Percentiles rank a stretch among this genome's conserved stretches.
These are phyloP conservation scores for Herpetotheres cachinnans DNA, from an alignment of 2,113 vertebrate species.

Conservation along the genomic window DNA sequence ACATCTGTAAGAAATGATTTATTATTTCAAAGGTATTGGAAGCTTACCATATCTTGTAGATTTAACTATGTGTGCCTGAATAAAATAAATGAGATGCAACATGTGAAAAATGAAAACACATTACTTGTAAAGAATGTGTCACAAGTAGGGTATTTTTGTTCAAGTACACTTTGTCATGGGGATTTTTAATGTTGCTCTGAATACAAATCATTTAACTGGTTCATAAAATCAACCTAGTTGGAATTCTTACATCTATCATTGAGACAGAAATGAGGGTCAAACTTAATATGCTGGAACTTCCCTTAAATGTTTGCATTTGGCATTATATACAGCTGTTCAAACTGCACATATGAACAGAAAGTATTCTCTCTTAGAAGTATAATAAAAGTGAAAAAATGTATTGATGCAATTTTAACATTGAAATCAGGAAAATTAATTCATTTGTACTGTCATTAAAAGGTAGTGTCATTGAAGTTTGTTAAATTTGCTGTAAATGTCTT, in stretches of 20 bases:
- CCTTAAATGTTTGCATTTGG: slow-evolving; percentile 68
- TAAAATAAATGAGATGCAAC: slow-evolving; percentile 87
- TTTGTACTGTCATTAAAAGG: not conserved
- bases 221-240: slow-evolving; percentile 78
- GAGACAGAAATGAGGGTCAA: slow-evolving; percentile 79
- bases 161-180: slow-evolving; percentile 81
- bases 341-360: not conserved
- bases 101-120: slow-evolving; percentile 84
- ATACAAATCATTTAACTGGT: slow-evolving; percentile 82
- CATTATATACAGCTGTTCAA: slow-evolving; percentile 47
- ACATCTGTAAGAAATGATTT: slow-evolving; percentile 85
- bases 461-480: not conserved
- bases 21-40: slow-evolving; percentile 81
- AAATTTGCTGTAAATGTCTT: not conserved
- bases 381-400: not conserved
- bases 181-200: slow-evolving; percentile 77
- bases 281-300: slow-evolving; percentile 79
- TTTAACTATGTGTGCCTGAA: slow-evolving; percentile 78
- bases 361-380: not conserved
- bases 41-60: slow-evolving; percentile 75
- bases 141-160: slow-evolving; percentile 79
- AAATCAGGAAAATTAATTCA: not conserved
- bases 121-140: slow-evolving; percentile 80
- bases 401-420: not conserved
- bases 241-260: slow-evolving; percentile 81